Conservation (phyloP, 2,113 vertebrate genomes). For the Pachyramphus minor region DNA sequence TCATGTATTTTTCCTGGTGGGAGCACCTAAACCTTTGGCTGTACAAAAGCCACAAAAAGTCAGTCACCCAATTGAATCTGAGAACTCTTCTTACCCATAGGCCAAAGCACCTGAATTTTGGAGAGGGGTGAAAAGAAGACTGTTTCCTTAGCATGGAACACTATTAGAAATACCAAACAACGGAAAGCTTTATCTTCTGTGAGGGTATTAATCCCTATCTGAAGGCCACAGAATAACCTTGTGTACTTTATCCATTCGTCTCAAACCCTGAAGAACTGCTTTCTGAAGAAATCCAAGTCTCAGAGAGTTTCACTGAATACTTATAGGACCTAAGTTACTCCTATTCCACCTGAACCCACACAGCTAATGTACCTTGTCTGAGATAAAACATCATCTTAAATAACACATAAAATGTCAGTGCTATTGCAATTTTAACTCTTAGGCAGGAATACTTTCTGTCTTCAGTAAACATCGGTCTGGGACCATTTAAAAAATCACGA, state of each 20-base stretch:
- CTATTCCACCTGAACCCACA: background rate
- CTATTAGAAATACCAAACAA: background rate
- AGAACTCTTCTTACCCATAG: background rate
- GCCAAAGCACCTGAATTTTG: background rate
- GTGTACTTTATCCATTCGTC: background rate
- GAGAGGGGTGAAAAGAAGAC: background rate
- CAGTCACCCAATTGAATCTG: background rate
- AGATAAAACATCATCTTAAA: background rate
- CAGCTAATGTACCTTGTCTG: background rate
- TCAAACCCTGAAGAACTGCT: background rate
- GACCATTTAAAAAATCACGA: background rate
- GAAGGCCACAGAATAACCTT: background rate
- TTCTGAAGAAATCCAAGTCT: background rate
- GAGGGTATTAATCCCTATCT: background rate
- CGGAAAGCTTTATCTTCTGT: background rate
- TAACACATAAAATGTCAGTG: background rate
- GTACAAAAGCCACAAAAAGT: background rate
- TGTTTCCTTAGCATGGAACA: background rate
- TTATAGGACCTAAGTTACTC: background rate
- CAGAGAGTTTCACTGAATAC: background rate
- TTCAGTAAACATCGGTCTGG: background rate
- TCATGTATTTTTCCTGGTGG: background rate
- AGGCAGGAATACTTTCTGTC: background rate
- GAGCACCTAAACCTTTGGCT: background rate
- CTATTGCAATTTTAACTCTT: background rate